Evolutionary conservation across 1,140 invertebrate genomes (phyloP), one percentile per base, ranked within the genome.

Genomic region (Microplitis demolitor): DNA sequence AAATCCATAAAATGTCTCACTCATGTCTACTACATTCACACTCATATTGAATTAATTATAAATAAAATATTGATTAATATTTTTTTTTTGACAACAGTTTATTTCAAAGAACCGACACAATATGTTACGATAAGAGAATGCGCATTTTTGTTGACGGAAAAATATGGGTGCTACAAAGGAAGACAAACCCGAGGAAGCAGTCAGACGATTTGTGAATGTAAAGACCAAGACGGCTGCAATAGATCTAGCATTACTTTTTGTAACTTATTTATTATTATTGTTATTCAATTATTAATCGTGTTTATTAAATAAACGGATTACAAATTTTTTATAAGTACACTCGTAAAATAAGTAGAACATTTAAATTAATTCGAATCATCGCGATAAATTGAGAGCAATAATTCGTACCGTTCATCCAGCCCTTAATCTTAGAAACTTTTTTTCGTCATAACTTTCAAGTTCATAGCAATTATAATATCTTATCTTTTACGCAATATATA

Each of bases 131-230:
- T 78, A 24, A 75, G 79, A 4, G 79, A 81, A 64, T 82, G 80
- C 50, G 77, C 78, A n/a, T 74, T 68, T 60, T 74, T 71, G 56
- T 53, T 61, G 9, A 80, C 67, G 11, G 67, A 33, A 9, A 68
- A 71, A 9, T 74, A 66, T 0, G 60, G 74, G 35, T 82, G 81
- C 74, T 80, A 82, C 56, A 69, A 69, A 58, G 80, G 80, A 62
- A 76, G 76, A 56, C 80, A 81, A 31, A 71, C 35, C 11, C 75
- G 61, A 2, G 80, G 78, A 54, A 80, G 79, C 76, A 78, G 79
- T 75, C 80, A 80, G 62, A 50, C 70, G 13, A 66, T 76, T 24
- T 82, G 80, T 66, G 81, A 82, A 63, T 81, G 80, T 14, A 63
- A 74, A 35, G 74, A 70, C 37, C 66, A 67, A 3, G 11, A 24